phyloP scores from a whole-genome alignment of 2,888 invertebrate genomes.

The Acleris holmiana region DNA sequence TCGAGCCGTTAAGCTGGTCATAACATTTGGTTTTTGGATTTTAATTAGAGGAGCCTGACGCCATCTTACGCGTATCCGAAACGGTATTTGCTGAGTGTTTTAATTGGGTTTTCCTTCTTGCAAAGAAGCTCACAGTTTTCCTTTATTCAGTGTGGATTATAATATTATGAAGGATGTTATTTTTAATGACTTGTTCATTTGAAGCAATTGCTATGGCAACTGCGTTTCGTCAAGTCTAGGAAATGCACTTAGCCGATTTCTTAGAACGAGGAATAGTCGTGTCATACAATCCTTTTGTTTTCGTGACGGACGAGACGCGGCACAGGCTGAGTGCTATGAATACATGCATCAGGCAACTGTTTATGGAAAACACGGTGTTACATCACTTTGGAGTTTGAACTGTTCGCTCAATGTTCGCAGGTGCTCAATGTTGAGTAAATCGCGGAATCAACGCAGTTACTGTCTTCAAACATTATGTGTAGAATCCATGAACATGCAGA shows the following conservation, averaged over 20 bases:
- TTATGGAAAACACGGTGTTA: slow-evolving; percentile 7
- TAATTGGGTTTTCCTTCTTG: not conserved
- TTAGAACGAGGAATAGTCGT: slow-evolving; percentile 16
- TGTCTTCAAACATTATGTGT: too few species aligned
- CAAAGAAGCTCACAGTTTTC: not conserved
- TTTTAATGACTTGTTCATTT: not conserved
- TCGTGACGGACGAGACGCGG: slow-evolving; percentile 19
- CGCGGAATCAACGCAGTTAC: too few species aligned
- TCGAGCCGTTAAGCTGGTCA: slow-evolving; percentile 13
- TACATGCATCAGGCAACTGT: slow-evolving; percentile 19
- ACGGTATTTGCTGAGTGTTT: not conserved
- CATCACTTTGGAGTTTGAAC: slow-evolving; percentile 11
- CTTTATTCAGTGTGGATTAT: not conserved
- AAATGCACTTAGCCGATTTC: slow-evolving; percentile 28
- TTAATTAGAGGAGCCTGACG: slow-evolving; percentile 26
- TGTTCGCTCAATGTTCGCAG: too few species aligned
- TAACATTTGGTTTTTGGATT: slow-evolving; percentile 25
- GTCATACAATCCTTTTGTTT: slow-evolving; percentile 22
- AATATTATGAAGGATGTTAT: too few species aligned
- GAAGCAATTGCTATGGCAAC: not conserved
- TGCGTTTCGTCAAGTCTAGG: slow-evolving; percentile 21
- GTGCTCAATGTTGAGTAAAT: too few species aligned
- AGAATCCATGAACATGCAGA: too few species aligned
- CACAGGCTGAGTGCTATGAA: slow-evolving; percentile 24
- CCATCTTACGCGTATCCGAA: slow-evolving; percentile 7